phyloP scores from a whole-genome alignment of 1,140 invertebrate genomes.

The Bombus picipes region DNA sequence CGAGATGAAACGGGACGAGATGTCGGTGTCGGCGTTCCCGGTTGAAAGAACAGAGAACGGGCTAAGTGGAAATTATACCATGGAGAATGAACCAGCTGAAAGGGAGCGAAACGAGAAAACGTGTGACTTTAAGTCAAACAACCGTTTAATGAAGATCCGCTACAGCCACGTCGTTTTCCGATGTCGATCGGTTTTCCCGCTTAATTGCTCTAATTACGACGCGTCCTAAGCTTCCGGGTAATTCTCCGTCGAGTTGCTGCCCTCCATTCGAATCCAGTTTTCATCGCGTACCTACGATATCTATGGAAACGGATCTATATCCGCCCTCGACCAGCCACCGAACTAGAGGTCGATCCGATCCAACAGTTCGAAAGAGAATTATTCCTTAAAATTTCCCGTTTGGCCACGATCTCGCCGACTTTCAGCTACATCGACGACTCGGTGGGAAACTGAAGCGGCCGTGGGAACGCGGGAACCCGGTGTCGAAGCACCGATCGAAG shows the following conservation, averaged over 20 bases:
- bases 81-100: slow-evolving; percentile 23
- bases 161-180: slow-evolving; percentile 24
- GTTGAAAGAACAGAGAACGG: neutral
- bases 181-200: slow-evolving; percentile 50
- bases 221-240: neutral
- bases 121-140: slow-evolving; percentile 52
- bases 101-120: slow-evolving; percentile 23
- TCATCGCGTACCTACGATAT: neutral
- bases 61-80: slow-evolving; percentile 31
- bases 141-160: slow-evolving; percentile 58
- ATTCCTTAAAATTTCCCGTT: neutral
- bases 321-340: neutral
- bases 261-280: slow-evolving; percentile 12
- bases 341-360: neutral
- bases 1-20: neutral
- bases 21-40: neutral
- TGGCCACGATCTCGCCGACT: neutral
- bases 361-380: neutral
- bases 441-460: too few relatives aligned
- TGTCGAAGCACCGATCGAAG: neutral
- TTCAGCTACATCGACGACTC: neutral
- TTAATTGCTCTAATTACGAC: slow-evolving; percentile 62
- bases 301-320: neutral
- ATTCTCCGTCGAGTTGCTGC: neutral
- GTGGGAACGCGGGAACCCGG: neutral